Evolutionary conservation across 2,888 invertebrate genomes (phyloP), one percentile per base, ranked within the genome.

Genomic region (Chesias legatella): DNA sequence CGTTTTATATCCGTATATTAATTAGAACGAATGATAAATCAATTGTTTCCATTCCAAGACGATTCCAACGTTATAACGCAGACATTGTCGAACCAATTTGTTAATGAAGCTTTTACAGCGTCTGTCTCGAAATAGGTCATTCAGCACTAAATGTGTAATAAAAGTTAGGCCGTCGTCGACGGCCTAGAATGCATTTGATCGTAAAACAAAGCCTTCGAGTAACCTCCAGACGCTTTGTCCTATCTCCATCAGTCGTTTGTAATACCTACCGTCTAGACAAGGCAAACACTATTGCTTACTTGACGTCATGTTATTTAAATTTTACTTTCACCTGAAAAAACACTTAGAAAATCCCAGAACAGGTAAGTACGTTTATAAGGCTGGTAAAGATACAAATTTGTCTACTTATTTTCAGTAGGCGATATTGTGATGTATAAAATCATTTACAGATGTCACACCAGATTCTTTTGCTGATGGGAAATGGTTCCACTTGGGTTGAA

Each of bases 211-310:
- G 43, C 43, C 45, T 48, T 48, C 26, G 41, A 31, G 23, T 48
- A 45, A 54, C 50, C 54, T 52, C 39, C 44, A 52, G 50, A 49
- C 47, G 28, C 70, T 67, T 65, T 74, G 69, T 65, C 71, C 76
- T 79, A 29, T 76, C 75, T 74, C 67, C 58, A 57, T 46, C 66
- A 64, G 54, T 61, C 52, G 59, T 60, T 60, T 58, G 58, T 53
- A 56, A 56, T 53, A 60, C 56, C 45, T 52, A 58, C 60, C 56
- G 77, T 76, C 79, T 77, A 78, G 67, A 68, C 43, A 33, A 43
- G 34, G 28, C 73, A 78, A 77, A 78, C 72, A 77, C 58, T 63
- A 64, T 69, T 59, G 61, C 60, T 51, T 48, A 45, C 52, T 54
- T 60, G 48, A 58, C 60, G 53, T 58, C 51, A 63, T 49, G 26